A percentile compares a stretch with the other conserved stretches of the same genome.
Conservation (phyloP, 1,140 invertebrate genomes). For the Ceratina japonica region DNA sequence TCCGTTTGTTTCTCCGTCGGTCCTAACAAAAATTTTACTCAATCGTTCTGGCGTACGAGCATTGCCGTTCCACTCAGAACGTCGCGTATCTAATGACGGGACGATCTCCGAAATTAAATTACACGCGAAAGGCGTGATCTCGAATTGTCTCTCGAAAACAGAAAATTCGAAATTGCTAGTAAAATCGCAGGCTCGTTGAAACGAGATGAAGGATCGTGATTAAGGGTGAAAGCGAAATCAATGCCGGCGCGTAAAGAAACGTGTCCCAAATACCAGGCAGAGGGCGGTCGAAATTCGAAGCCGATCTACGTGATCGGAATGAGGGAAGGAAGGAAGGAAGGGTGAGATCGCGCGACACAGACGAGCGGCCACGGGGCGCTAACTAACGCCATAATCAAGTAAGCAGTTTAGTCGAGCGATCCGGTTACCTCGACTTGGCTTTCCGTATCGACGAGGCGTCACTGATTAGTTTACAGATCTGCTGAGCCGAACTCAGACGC, state of each 20-base stretch:
- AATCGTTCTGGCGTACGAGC: too few relatives aligned
- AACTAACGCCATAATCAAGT: constrained; percentile 65
- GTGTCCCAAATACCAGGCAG: constrained; percentile 7
- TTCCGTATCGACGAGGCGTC: constrained; percentile 61
- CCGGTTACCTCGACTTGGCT: constrained; percentile 59
- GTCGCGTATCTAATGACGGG: too few relatives aligned
- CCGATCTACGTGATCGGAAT: constrained; percentile 57
- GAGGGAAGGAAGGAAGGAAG: not conserved
- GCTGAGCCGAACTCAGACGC: constrained; percentile 54
- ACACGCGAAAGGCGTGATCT: too few relatives aligned
- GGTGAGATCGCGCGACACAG: constrained; percentile 16
- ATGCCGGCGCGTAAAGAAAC: not conserved
- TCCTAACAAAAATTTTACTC: too few relatives aligned
- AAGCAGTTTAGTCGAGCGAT: constrained; percentile 63
- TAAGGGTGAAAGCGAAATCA: not conserved
- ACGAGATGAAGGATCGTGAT: not conserved
- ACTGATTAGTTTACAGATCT: constrained; percentile 71
- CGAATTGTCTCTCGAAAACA: too few relatives aligned
- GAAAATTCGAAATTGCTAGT: too few relatives aligned
- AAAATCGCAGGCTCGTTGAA: too few relatives aligned
- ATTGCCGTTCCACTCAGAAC: too few relatives aligned
- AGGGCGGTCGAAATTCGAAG: constrained; percentile 40
- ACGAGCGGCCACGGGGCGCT: constrained; percentile 41
- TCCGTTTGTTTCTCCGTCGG: too few relatives aligned
- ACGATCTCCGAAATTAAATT: too few relatives aligned